Evolutionary conservation across 1,140 invertebrate genomes (phyloP), one percentile per base, ranked within the genome.

Genomic region (Psix sp.): DNA sequence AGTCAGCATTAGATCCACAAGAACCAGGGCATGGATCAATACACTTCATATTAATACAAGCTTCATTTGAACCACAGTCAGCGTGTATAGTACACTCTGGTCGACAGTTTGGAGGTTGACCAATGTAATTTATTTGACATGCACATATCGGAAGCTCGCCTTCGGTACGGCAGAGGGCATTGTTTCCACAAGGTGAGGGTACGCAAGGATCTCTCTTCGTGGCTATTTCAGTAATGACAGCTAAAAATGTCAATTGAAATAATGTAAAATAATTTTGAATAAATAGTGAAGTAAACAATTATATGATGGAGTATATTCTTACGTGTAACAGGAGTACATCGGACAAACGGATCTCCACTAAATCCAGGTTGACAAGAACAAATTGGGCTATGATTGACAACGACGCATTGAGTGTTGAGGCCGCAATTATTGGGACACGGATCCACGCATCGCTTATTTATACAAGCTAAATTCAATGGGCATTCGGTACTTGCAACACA

Each of bases 341-440:
- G 78, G 42, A 84, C 82, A 59, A 90, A 90, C 10, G 91, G 90
- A 82, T 91, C 89, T 24, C 91, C 90, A 36, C 88, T 89, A 54
- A 81, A 87, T 63, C 82, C 81, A 20, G 80, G 46, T 43, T 79
- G 83, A 74, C 90, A 91, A 38, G 83, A 86, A 66, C 90, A 91
- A 48, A 90, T 89, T 2, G 90, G 88, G 59, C 84, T 90, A 76
- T 90, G 90, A 65, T 89, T 89, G 13, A 90, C 86, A 10, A 89
- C 89, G 43, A 84, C 77, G 54, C 90, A 91, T 21, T 82, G 75
- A 6, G 88, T 84, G 57, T 86, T 86, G 26, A 82, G 68, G 20
- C 88, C 88, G 70, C 89, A 89, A 5, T 86, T 81, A 52, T 77
- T 78, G 16, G 79, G 84, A 66, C 90, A 91, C 1, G 90, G 90